These are phyloP conservation scores for Tenthredo livida DNA, from an alignment of 2,888 invertebrate genomes.

Conservation along the genomic window DNA sequence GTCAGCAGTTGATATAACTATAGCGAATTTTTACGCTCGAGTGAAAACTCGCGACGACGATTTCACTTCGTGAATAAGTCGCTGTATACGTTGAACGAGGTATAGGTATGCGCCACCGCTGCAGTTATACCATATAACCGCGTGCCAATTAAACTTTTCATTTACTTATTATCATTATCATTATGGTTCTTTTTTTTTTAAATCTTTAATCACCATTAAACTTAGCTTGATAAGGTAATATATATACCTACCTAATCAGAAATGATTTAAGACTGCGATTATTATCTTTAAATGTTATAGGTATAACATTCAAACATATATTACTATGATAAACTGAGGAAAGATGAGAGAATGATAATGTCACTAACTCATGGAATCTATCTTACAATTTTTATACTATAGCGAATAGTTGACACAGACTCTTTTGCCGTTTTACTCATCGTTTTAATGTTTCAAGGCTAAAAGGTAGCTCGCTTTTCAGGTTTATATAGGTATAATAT, in stretches of 20 bases:
- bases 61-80: conserved; percentile 36
- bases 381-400: too few relatives aligned
- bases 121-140: not conserved
- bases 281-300: not conserved
- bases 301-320: not conserved
- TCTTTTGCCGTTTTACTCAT: not conserved
- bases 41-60: conserved; percentile 27
- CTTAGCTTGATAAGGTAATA: not conserved
- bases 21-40: not conserved
- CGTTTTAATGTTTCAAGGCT: not conserved
- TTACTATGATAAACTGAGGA: not conserved
- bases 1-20: conserved; percentile 19
- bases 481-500: not conserved
- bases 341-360: too few relatives aligned
- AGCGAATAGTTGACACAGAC: too few relatives aligned
- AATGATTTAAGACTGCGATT: not conserved
- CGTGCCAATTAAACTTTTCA: conserved; percentile 11
- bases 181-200: not conserved
- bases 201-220: not conserved
- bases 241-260: not conserved
- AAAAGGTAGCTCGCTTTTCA: not conserved
- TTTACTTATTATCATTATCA: not conserved
- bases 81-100: not conserved
- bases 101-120: not conserved
- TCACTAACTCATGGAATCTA: not conserved